phyloP scores from a whole-genome alignment of 2,797 vertebrate genomes.

The Sebastes alutus region DNA sequence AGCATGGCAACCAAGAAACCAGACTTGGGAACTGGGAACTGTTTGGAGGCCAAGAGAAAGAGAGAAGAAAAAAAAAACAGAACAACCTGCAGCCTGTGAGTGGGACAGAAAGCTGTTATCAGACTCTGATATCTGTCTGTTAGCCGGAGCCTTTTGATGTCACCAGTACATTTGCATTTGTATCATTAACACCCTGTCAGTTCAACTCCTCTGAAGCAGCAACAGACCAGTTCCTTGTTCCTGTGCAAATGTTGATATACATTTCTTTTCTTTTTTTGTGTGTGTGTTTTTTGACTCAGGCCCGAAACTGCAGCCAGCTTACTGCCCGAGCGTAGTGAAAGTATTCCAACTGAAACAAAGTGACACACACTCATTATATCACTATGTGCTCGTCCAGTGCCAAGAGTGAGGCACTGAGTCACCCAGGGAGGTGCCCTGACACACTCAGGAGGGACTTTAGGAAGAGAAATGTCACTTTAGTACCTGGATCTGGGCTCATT shows the following conservation, averaged over 20 bases:
- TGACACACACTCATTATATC: slow-evolving; percentile 35
- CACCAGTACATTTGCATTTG: slow-evolving; percentile 48
- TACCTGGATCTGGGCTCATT: not conserved
- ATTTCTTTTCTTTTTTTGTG: not conserved
- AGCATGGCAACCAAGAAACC: slow-evolving; percentile 72
- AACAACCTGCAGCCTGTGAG: slow-evolving; percentile 19
- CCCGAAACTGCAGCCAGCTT: slow-evolving; percentile 12
- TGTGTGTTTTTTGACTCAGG: slow-evolving; percentile 21
- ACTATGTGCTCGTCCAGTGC: not conserved
- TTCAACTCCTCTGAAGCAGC: not conserved
- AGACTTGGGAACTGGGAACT: slow-evolving; percentile 72
- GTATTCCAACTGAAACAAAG: slow-evolving; percentile 20
- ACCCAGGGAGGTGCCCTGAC: slow-evolving; percentile 35
- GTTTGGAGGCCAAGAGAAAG: slow-evolving; percentile 38
- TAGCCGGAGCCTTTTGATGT: slow-evolving; percentile 34
- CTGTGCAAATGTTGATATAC: slow-evolving; percentile 9
- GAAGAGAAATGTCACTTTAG: slow-evolving; percentile 17
- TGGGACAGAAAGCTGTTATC: slow-evolving; percentile 36
- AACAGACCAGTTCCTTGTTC: slow-evolving; percentile 34
- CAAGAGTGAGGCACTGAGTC: slow-evolving; percentile 43
- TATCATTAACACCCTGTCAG: slow-evolving; percentile 26
- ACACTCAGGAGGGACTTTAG: not conserved
- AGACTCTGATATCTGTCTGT: slow-evolving; percentile 26
- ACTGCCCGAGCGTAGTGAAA: not conserved
- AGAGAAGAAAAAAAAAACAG: not conserved